Base-by-base conservation (phyloP, 2,797 vertebrate species). In the Arnoldichthys spilopterus region DNA sequence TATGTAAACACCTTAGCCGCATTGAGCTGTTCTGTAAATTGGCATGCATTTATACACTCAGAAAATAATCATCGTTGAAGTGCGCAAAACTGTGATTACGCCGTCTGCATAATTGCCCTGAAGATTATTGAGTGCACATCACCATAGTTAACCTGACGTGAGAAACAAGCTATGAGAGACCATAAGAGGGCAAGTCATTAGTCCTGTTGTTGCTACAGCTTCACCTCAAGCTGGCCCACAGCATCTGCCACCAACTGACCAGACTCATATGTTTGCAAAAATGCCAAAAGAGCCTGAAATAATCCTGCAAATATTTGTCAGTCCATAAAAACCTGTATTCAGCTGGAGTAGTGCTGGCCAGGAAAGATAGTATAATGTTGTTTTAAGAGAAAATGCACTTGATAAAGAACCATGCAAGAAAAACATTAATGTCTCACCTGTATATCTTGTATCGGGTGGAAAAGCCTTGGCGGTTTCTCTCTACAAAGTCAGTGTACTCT, bases 361-460 rank as follows among this genome's bases (percentile, higher is more conserved):
- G 54, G 54, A 13, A 56, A 56, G 53, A 24, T 22, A 24, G n/a
- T n/a, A n/a, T n/a, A n/a, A n/a, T n/a, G n/a, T n/a, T n/a, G n/a
- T n/a, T n/a, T n/a, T n/a, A n/a, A n/a, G n/a, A n/a, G n/a, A n/a
- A n/a, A n/a, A n/a, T n/a, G n/a, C n/a, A n/a, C n/a, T n/a, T 11
- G 3, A 13, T 59, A 3, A n/a, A 37, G 20, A 18, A 34, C 13
- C 0, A 32, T 1, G 13, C 34, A 37, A 3, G 34, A 37, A 37
- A 37, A 37, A n/a, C n/a, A n/a, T n/a, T n/a, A 37, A 37, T 37
- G 67, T n/a, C 91, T 92, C 92, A 98, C 97, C 97, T 97, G 93
- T 99, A 98, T 85, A 99, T 99, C 93, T 98, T 99, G 95, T 99
- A 99, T 95, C 97, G 93, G 64, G 97, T 98, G 89, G 96, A 97